phyloP scores from a whole-genome alignment of 2,113 vertebrate genomes.

The Scytalopus superciliaris region DNA sequence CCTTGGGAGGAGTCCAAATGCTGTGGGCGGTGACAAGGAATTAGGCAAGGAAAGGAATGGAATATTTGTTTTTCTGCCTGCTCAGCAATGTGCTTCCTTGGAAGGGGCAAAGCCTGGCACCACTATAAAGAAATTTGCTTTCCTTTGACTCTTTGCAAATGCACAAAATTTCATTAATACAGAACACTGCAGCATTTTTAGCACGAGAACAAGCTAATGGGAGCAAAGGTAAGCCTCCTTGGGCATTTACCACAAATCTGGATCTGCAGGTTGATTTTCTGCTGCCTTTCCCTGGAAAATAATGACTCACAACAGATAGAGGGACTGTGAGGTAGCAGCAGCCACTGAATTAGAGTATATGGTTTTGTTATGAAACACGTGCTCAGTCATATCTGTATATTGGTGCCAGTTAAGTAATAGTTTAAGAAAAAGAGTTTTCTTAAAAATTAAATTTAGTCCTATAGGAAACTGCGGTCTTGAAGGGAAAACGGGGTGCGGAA shows the following conservation, averaged over 20 bases:
- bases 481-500: too few species aligned
- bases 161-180: background rate
- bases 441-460: background rate
- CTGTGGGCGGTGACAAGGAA: background rate
- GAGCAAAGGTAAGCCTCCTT: background rate
- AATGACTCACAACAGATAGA: background rate
- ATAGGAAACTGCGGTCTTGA: background rate
- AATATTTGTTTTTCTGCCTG: background rate
- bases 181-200: background rate
- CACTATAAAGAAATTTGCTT: background rate
- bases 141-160: background rate
- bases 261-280: background rate
- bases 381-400: background rate
- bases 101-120: background rate
- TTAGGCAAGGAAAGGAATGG: background rate
- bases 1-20: background rate
- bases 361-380: background rate
- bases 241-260: background rate
- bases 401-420: background rate
- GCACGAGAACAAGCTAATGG: background rate
- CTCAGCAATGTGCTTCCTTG: background rate
- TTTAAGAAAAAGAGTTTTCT: background rate
- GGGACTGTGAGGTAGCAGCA: background rate
- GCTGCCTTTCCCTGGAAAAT: background rate
- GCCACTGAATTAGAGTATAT: background rate